phyloP scores from a whole-genome alignment of 1,140 invertebrate species.

The Temnothorax nylanderi region DNA sequence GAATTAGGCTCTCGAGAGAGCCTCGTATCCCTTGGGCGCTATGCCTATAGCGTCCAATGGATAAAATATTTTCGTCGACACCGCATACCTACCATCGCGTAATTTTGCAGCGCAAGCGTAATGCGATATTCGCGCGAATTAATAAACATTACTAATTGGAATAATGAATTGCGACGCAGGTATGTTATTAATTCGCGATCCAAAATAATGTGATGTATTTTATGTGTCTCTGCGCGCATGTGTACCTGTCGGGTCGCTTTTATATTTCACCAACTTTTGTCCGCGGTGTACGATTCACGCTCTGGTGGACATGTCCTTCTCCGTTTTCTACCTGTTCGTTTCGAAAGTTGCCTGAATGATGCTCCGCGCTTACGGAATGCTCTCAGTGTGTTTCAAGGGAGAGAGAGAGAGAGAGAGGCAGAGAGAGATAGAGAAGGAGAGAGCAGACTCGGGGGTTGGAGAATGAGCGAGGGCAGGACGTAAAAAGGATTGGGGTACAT shows the following conservation, averaged over 20 bases:
- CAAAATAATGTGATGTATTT: slow-evolving; percentile 52
- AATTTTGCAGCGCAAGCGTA: not conserved
- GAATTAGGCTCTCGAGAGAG: slow-evolving; percentile 60
- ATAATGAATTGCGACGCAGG: slow-evolving; percentile 26
- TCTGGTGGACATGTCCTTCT: slow-evolving; percentile 70
- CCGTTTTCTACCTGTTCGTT: slow-evolving; percentile 75
- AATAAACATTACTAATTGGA: slow-evolving; percentile 56
- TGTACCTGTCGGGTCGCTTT: slow-evolving; percentile 64
- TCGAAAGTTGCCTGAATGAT: slow-evolving; percentile 75
- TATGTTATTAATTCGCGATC: slow-evolving; percentile 54
- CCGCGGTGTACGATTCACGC: slow-evolving; percentile 67
- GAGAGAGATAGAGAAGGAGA: slow-evolving; percentile 5
- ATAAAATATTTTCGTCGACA: not conserved
- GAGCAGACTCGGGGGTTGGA: not conserved
- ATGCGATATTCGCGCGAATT: slow-evolving; percentile 23
- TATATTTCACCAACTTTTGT: slow-evolving; percentile 71
- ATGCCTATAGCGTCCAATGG: not conserved
- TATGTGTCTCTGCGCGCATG: slow-evolving; percentile 11
- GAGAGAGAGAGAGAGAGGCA: not conserved
- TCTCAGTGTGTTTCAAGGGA: slow-evolving; percentile 66
- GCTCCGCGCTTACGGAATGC: slow-evolving; percentile 67
- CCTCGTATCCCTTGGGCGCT: not conserved
- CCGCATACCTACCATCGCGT: not conserved
- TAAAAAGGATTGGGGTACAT: slow-evolving; percentile 62
- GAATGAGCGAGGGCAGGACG: slow-evolving; percentile 23